Evolutionary conservation across 1,140 invertebrate species (phyloP).

Genomic region (Semibalanus balanoides): DNA sequence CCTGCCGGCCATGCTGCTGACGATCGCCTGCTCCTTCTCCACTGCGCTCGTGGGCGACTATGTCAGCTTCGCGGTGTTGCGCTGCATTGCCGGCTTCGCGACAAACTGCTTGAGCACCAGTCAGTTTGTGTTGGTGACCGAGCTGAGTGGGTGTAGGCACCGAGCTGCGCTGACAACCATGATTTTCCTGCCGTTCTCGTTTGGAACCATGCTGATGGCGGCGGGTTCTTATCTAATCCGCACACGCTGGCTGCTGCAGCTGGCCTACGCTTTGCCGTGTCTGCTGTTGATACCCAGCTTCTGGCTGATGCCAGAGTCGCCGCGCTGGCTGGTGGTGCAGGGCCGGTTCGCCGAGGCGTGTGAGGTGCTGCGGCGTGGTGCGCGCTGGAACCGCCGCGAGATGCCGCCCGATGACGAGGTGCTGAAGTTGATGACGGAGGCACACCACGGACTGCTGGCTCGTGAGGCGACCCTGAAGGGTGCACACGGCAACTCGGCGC

Average conservation of each 20-base stretch:
- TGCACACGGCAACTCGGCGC: neutral
- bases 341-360: slow-evolving; percentile 16
- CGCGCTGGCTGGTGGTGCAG: slow-evolving; percentile 21
- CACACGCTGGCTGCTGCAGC: slow-evolving; percentile 17
- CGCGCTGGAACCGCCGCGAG: slow-evolving; percentile 16
- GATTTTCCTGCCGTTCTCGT: slow-evolving; percentile 9
- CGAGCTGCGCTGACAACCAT: neutral
- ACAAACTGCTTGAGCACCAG: neutral
- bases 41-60: no score
- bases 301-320: slow-evolving; percentile 31
- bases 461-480: neutral
- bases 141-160: neutral
- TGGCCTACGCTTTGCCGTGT: slow-evolving; percentile 12
- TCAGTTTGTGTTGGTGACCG: neutral
- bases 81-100: no score
- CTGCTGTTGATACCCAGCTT: slow-evolving; percentile 9
- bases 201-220: slow-evolving; percentile 13
- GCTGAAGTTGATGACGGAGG: slow-evolving; percentile 9
- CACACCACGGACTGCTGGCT: slow-evolving; percentile 3
- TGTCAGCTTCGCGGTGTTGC: neutral
- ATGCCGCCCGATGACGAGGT: slow-evolving; percentile 16
- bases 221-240: slow-evolving; percentile 14
- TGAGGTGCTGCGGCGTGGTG: slow-evolving; percentile 16
- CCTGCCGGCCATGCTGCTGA: neutral
- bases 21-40: no score